Conservation (phyloP, 2,888 invertebrate species). For the Calameuta pallipes region DNA sequence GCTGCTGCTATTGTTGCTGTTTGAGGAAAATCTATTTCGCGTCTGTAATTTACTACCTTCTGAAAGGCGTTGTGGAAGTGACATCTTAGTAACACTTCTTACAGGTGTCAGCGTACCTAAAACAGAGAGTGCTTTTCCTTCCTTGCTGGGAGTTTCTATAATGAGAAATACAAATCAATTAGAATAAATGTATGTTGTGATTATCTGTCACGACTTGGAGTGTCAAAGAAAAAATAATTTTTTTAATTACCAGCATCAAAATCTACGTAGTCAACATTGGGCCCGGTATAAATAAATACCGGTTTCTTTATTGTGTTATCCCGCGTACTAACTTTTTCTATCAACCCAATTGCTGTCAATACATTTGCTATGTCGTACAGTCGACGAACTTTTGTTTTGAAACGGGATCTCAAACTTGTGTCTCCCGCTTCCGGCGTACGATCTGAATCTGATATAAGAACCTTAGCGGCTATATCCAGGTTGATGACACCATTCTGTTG, state of each 20-base stretch:
- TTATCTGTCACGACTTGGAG: neutral
- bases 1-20: neutral
- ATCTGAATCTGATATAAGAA: constrained; percentile 71
- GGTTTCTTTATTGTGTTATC: constrained; percentile 74
- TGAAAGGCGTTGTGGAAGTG: constrained; percentile 10
- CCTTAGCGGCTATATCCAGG: constrained; percentile 75
- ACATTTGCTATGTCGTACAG: constrained; percentile 85
- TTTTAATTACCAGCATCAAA: constrained; percentile 36
- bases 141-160: constrained; percentile 35
- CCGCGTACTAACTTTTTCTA: constrained; percentile 75
- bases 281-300: constrained; percentile 76
- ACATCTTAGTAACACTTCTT: constrained; percentile 24
- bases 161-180: constrained; percentile 19
- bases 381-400: constrained; percentile 77
- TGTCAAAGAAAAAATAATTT: too few relatives aligned
- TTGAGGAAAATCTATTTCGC: constrained; percentile 9
- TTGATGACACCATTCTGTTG: constrained; percentile 74
- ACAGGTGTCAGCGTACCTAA: constrained; percentile 46
- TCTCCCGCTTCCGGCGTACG: constrained; percentile 66
- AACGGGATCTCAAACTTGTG: constrained; percentile 62
- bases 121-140: constrained; percentile 31
- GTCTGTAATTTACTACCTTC: neutral
- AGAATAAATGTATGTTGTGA: neutral
- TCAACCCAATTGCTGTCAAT: constrained; percentile 78
- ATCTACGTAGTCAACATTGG: constrained; percentile 49